Evolutionary conservation across 2,888 invertebrate species (phyloP), one percentile per base, ranked within the genome.

Genomic region (Salpingus planirostris): DNA sequence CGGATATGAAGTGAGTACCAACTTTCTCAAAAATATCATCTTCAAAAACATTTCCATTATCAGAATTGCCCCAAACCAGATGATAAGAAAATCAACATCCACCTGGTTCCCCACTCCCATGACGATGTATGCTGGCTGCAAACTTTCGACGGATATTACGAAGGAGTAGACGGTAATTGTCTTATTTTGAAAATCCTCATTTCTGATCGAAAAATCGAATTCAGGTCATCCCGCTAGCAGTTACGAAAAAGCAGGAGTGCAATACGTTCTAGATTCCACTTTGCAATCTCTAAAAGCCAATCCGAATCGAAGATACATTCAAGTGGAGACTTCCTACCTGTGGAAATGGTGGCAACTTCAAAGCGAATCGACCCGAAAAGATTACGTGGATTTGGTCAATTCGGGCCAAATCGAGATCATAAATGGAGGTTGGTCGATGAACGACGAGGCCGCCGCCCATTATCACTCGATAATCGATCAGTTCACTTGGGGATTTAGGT

Each of bases 211-310:
- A n/a, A n/a, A n/a, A n/a, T n/a, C n/a, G n/a, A n/a, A n/a, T n/a
- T n/a, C n/a, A n/a, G n/a, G n/a, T n/a, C n/a, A n/a, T n/a, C n/a
- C n/a, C n/a, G n/a, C n/a, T n/a, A n/a, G n/a, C n/a, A n/a, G n/a
- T n/a, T n/a, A n/a, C n/a, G n/a, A 18, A 18, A 18, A 18, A 6
- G 88, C 86, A 2, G 91, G 86, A 0, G 92, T 95, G 0, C 88
- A 90, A 56, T 91, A 89, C 52, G 92, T 93, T 24, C 60, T 93
- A 30, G 89, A 92, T 56, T 84, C 86, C 0, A 89, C 91, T 0
- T 62, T 91, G 2, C 68, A 76, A 21, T 78, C 82, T 15, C 65
- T 95, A 52, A 73, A 73, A 35, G 77, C 90, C 54, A 74, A 80
- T 0, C 64, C 68, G 1, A 70, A 80, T 54, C 5, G 18, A 8